These are phyloP conservation scores for Aplysina aerophoba DNA, from an alignment of 37 sponge, comb jelly and placozoan genomes.

Conservation along the genomic window DNA sequence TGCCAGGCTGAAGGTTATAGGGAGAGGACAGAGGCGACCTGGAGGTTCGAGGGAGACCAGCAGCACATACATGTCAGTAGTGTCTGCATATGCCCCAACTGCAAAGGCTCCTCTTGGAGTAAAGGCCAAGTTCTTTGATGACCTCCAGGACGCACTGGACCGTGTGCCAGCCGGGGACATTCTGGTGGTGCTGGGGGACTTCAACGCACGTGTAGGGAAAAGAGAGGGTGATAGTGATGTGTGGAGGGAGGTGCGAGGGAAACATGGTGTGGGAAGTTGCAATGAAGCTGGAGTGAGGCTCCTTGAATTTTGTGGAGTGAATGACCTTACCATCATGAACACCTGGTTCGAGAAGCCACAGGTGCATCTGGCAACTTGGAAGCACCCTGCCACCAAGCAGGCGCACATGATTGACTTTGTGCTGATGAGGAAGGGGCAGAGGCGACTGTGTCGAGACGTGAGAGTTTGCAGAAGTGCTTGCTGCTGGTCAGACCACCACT, in stretches of 20 bases:
- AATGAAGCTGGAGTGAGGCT: background rate
- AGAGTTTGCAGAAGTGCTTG: background rate
- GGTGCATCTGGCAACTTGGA: slow-evolving; percentile 2
- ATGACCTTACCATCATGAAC: slow-evolving; percentile 28
- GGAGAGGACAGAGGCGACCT: background rate
- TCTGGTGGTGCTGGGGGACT: slow-evolving; percentile 4
- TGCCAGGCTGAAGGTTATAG: background rate
- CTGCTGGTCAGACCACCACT: slow-evolving; percentile 29
- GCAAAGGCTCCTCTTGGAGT: background rate
- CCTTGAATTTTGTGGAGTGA: background rate
- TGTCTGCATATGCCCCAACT: slow-evolving; percentile 26
- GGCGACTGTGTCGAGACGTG: slow-evolving; percentile 16
- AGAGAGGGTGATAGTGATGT: background rate
- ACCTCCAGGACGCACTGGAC: slow-evolving; percentile 29
- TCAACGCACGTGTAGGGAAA: too few species aligned
- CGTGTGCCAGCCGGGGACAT: background rate
- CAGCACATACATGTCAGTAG: background rate
- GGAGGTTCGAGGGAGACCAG: slow-evolving; percentile 7
- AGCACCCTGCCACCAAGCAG: slow-evolving; percentile 37
- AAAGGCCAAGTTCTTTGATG: background rate
- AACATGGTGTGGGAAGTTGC: background rate
- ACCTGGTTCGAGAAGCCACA: slow-evolving; percentile 33
- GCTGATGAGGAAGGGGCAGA: slow-evolving; percentile 6
- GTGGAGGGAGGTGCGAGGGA: background rate
- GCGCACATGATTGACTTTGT: slow-evolving; percentile 34